A percentile compares a stretch with the other conserved stretches of the same genome.
phyloP scores from a whole-genome alignment of 2,113 vertebrate species.

The Rhea pennata region DNA sequence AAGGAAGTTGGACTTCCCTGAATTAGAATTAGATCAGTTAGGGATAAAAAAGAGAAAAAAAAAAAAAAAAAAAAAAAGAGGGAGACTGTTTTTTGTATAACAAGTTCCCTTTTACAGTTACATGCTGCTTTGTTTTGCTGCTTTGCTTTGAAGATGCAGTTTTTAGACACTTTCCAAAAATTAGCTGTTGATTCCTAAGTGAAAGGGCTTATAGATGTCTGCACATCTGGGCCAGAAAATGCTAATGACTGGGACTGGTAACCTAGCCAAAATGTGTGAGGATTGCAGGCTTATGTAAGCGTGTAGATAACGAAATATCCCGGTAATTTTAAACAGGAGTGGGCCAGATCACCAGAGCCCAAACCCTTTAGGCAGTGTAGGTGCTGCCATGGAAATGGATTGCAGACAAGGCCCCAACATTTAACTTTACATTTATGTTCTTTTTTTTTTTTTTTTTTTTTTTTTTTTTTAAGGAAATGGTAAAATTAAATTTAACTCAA shows the following conservation, averaged over 20 bases:
- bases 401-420: neutral
- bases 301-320: neutral
- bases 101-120: neutral
- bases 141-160: neutral
- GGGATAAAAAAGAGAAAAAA: neutral
- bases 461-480: neutral
- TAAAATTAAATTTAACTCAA: neutral
- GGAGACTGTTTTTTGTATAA: neutral
- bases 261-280: neutral
- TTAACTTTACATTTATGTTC: neutral
- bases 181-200: neutral
- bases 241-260: neutral
- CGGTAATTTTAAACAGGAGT: neutral
- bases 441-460: neutral
- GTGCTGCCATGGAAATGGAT: neutral
- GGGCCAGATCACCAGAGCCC: neutral
- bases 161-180: neutral
- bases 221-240: neutral
- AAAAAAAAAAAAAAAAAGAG: neutral
- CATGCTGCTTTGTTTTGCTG: neutral
- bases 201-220: neutral
- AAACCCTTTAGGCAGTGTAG: neutral
- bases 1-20: neutral
- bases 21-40: neutral
- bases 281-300: neutral